These are phyloP conservation scores for Cololabis saira DNA, from an alignment of 2,113 vertebrate species.

Conservation along the genomic window DNA sequence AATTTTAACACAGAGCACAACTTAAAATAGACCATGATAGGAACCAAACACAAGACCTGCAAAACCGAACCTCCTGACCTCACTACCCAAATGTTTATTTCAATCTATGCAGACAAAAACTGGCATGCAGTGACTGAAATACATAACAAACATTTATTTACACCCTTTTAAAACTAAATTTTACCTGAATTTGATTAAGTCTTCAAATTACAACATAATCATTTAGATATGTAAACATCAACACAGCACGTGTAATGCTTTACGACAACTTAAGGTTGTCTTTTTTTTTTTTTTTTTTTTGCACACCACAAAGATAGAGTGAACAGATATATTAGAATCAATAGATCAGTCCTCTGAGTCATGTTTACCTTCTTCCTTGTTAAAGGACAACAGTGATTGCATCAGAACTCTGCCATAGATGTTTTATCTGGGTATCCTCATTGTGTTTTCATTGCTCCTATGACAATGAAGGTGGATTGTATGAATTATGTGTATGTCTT, in stretches of 20 bases:
- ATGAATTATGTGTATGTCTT: slow-evolving; percentile 1
- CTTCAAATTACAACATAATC: too few relatives aligned
- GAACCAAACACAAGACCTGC: slow-evolving; percentile 33
- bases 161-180: too few relatives aligned
- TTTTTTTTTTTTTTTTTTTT: background rate
- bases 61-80: slow-evolving; percentile 29
- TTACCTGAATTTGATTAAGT: too few relatives aligned
- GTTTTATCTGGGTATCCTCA: slow-evolving; percentile 44
- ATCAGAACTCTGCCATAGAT: slow-evolving; percentile 39
- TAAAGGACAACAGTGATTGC: slow-evolving; percentile 49
- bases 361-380: slow-evolving; percentile 42
- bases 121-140: too few relatives aligned
- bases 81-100: background rate
- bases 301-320: slow-evolving; percentile 8
- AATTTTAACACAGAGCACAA: slow-evolving; percentile 66
- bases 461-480: background rate
- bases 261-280: background rate
- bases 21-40: slow-evolving; percentile 64
- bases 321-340: slow-evolving; percentile 26
- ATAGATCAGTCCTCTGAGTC: slow-evolving; percentile 32
- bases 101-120: too few relatives aligned
- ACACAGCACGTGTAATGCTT: background rate
- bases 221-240: too few relatives aligned
- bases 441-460: slow-evolving; percentile 18
- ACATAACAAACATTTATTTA: too few relatives aligned